Conservation (phyloP, 1,140 invertebrate genomes). For the Drosophila tristis region DNA sequence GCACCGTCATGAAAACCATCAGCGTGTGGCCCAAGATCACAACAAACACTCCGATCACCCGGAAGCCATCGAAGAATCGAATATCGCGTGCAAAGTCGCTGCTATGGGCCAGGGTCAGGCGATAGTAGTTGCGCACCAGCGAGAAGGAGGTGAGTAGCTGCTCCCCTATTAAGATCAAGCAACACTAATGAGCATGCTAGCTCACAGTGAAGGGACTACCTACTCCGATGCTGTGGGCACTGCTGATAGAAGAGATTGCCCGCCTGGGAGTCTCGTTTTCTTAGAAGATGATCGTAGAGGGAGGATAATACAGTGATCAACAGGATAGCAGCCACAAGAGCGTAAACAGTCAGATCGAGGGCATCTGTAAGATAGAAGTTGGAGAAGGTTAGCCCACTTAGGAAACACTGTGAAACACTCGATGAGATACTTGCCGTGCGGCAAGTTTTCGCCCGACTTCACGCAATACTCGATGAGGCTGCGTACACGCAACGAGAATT, state of each 20-base stretch:
- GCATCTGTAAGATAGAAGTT: constrained; percentile 32
- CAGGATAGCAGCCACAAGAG: constrained; percentile 38
- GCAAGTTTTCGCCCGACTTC: constrained; percentile 28
- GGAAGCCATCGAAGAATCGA: constrained; percentile 69
- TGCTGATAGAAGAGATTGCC: constrained; percentile 55
- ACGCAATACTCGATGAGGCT: constrained; percentile 76
- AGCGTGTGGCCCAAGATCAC: constrained; percentile 69
- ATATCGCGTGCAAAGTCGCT: constrained; percentile 51
- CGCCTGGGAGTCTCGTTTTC: constrained; percentile 1
- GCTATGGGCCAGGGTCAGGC: constrained; percentile 40
- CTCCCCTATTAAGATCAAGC: constrained; percentile 21
- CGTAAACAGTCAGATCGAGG: constrained; percentile 44
- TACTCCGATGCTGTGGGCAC: constrained; percentile 21
- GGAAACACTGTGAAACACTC: neutral
- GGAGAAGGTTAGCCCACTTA: neutral
- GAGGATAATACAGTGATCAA: constrained; percentile 49
- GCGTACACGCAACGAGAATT: constrained; percentile 51
- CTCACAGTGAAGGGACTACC: neutral
- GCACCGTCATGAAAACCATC: constrained; percentile 62
- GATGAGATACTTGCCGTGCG: constrained; percentile 40
- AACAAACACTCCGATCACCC: constrained; percentile 57
- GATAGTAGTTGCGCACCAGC: constrained; percentile 74
- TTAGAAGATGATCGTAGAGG: constrained; percentile 56
- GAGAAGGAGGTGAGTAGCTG: constrained; percentile 66
- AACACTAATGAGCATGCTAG: too few relatives aligned